phyloP scores from a whole-genome alignment of 1,140 invertebrate genomes.

The Luehdorfia chinensis region DNA sequence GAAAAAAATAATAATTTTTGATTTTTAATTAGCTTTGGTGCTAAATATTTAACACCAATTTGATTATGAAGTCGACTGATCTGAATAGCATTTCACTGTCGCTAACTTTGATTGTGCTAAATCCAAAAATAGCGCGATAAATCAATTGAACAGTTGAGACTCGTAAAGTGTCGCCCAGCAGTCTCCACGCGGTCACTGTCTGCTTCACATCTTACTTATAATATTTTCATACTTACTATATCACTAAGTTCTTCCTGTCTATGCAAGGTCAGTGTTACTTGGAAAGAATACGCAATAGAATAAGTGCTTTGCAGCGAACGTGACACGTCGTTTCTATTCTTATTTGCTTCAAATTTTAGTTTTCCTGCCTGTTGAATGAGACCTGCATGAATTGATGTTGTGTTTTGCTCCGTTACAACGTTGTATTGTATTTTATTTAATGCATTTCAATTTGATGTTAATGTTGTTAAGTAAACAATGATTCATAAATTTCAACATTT shows the following conservation, averaged over 20 bases:
- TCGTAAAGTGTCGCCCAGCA: conserved; percentile 42
- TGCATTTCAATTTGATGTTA: background rate
- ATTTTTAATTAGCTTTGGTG: no score
- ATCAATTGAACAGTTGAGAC: conserved; percentile 54
- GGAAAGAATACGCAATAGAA: conserved; percentile 10
- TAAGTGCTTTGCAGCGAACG: background rate
- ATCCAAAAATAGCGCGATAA: conserved; percentile 64
- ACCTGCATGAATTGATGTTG: conserved; percentile 14
- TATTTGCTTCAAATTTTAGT: conserved; percentile 10
- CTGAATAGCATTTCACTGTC: no score
- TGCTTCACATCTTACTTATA: conserved; percentile 32
- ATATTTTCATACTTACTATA: background rate
- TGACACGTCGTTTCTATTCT: conserved; percentile 9
- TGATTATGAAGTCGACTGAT: no score
- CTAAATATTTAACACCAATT: no score
- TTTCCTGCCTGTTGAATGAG: conserved; percentile 10
- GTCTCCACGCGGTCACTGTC: conserved; percentile 43
- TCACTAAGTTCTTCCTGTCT: background rate
- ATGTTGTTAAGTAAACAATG: background rate
- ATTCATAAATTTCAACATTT: no score
- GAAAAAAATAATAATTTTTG: no score
- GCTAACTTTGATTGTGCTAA: no score
- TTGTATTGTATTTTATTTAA: background rate
- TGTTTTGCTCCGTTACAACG: background rate
- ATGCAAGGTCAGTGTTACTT: background rate